These are phyloP conservation scores for Eubucco bourcierii DNA, from an alignment of 2,113 vertebrate genomes.

Conservation along the genomic window DNA sequence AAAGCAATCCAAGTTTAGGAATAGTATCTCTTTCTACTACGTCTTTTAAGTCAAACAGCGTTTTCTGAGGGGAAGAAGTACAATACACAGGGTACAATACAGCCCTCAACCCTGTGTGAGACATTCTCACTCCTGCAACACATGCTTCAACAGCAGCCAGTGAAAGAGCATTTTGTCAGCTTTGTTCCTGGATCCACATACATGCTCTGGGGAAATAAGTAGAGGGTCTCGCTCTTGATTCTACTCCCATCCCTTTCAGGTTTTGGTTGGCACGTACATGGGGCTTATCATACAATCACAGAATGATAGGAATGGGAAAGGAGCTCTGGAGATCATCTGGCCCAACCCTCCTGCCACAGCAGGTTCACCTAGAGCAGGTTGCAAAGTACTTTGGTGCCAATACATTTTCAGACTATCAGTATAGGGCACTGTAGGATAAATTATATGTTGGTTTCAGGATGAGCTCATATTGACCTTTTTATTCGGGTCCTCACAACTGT, in stretches of 20 bases:
- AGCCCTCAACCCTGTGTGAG: not conserved
- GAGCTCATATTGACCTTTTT: not conserved
- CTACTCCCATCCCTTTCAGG: not conserved
- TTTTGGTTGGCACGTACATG: not conserved
- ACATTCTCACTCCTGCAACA: not conserved
- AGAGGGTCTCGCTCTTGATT: not conserved
- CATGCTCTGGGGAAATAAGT: not conserved
- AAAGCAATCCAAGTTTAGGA: not conserved
- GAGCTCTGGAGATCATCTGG: no score
- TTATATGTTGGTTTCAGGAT: not conserved
- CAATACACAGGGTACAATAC: no score
- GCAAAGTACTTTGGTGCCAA: not conserved
- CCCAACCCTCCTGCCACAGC: no score
- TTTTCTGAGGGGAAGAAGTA: not conserved
- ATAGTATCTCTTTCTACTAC: not conserved
- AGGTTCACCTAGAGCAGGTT: no score
- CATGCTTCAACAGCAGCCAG: fast-evolving
- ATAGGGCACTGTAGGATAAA: not conserved
- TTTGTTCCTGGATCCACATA: not conserved
- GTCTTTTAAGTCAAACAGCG: not conserved
- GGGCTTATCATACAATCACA: not conserved
- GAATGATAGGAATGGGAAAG: no score
- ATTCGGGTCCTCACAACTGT: not conserved
- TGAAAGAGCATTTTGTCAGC: not conserved
- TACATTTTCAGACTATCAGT: not conserved